Evolutionary conservation across 2,113 vertebrate species (phyloP).

Genomic region (Pongo pygmaeus): DNA sequence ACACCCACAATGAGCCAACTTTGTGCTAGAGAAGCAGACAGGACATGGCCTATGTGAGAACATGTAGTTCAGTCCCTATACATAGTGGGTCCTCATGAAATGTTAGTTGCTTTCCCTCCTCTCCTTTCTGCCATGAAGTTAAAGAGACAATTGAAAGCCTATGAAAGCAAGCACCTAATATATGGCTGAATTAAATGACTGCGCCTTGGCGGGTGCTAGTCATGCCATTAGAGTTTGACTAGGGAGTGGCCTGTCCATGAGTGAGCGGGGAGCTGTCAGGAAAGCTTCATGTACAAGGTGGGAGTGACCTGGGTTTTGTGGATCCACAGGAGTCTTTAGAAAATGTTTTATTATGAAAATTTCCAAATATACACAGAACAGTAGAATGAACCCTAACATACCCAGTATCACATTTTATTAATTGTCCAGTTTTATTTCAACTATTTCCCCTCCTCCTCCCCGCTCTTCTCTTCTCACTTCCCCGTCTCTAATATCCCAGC

Average conservation of each 20-base stretch:
- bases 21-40: neutral
- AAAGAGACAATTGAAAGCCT: neutral
- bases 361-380: neutral
- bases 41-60: neutral
- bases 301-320: neutral
- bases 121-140: neutral
- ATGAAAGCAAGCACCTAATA: neutral
- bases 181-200: rapidly evolving
- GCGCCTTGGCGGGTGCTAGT: neutral
- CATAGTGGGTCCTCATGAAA: neutral
- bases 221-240: neutral
- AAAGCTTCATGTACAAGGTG: neutral
- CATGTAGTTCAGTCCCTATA: neutral
- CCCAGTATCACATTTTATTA: neutral
- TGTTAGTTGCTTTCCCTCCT: neutral
- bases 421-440: neutral
- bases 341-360: neutral
- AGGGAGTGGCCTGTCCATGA: neutral
- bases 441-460: neutral
- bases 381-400: neutral
- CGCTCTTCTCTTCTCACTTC: neutral
- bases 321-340: neutral
- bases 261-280: neutral
- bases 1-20: rapidly evolving
- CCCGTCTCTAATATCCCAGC: neutral